Evolutionary conservation across 2,113 vertebrate species (phyloP), one percentile per base, ranked within the genome.

Genomic region (Tetrao urogallus): DNA sequence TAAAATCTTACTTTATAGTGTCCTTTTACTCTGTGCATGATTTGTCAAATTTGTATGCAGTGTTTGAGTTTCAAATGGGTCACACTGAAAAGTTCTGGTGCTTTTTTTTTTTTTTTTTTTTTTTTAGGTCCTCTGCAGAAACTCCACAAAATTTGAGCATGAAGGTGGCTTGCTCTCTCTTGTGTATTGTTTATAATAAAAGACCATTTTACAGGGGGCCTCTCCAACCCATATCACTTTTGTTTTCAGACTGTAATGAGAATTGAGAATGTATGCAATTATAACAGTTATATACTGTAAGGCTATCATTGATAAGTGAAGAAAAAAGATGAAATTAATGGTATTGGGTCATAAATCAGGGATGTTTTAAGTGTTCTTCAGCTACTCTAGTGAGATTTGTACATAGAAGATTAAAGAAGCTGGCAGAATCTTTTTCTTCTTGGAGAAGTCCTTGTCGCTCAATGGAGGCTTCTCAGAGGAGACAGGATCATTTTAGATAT

Each of bases 21-120:
- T 38, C 0, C 0, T 28, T 30, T 8, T 34, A 9, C 16, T 38
- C 21, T 24, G 14, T 43, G 27, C 43, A 8, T 1, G 0, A 7
- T 65, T 27, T 28, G 22, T 72, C 27, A 30, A 1, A 17, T 43
- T 64, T 15, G 2, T 16, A 19, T 70, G 56, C 11, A 10, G 13
- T 40, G 28, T 47, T 79, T 36, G 28, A 69, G 30, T 16, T 78
- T 52, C 19, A 27, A 3, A 10, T 13, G 30, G 22, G 30, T 43
- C 18, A 4, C 2, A 0, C 8, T 10, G 27, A 24, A 45, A 22
- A 11, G 20, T 25, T 48, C 22, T 24, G 20, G 22, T 8, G 38
- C 4, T 10, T 38, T 38, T 38, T 38, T 38, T 38, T 10, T 38
- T 38, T 38, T 38, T 38, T 10, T 38, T 38, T 27, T 27, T 52